phyloP scores from a whole-genome alignment of 2,888 invertebrate genomes.

The Opisthograptis luteolata region DNA sequence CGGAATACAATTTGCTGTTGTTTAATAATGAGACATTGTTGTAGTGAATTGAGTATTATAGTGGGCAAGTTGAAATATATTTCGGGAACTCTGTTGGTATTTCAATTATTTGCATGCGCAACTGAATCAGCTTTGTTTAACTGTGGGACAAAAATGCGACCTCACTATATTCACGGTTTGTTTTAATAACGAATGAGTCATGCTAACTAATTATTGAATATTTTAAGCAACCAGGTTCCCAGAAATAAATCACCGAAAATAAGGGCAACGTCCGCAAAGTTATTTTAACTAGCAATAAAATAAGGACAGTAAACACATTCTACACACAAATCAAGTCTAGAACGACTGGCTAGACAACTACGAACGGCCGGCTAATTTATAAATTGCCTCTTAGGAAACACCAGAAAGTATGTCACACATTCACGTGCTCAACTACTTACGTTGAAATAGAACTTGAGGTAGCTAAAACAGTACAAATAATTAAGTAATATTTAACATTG shows the following conservation, averaged over 20 bases:
- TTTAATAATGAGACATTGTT: no score
- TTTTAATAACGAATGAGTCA: constrained; percentile 5
- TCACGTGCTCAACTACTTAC: constrained; percentile 35
- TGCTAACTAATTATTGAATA: constrained; percentile 16
- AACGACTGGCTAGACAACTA: constrained; percentile 26
- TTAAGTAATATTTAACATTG: no score
- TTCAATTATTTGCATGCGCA: no score
- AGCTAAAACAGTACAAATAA: neutral
- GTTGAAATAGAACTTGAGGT: constrained; percentile 7
- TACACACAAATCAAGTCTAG: constrained; percentile 32
- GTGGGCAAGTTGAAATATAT: no score
- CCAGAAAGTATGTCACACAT: constrained; percentile 53
- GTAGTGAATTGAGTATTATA: no score
- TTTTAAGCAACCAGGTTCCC: constrained; percentile 18
- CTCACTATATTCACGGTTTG: constrained; percentile 2
- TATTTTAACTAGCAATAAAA: constrained; percentile 29
- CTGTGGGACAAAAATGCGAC: constrained; percentile 4
- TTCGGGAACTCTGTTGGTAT: no score
- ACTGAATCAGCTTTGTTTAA: neutral
- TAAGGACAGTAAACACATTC: constrained; percentile 31
- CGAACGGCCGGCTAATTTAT: constrained; percentile 39
- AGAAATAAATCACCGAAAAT: constrained; percentile 27
- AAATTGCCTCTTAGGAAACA: constrained; percentile 47
- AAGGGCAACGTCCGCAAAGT: constrained; percentile 13
- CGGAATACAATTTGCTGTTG: neutral